Evolutionary conservation across 1,140 invertebrate species (phyloP), one percentile per base, ranked within the genome.

Genomic region (Drosophila navojoa): DNA sequence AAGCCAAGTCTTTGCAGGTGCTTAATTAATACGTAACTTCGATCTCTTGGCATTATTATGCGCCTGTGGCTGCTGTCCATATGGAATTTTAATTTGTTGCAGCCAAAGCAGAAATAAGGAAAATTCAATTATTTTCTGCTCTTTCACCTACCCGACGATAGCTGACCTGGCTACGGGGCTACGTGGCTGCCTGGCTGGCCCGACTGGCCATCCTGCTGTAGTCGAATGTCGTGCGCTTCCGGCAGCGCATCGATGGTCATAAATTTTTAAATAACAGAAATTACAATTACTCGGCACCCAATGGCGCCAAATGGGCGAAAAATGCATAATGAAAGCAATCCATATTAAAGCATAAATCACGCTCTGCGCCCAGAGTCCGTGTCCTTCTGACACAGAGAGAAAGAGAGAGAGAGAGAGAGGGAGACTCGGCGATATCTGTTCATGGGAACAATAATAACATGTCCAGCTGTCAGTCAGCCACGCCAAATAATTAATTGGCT

Each of bases 231-330:
- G 57, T 25, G 45, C 16, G 72, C 55, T 75, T 71, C 67, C 67
- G 54, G 66, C 67, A 32, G 66, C 67, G 49, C 81, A 87, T 82
- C 89, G 79, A 89, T 84, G 82, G 82, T 69, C 79, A 87, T 89
- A 87, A 89, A 87, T 89, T 87, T 89, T 87, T 86, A 82, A 86
- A 86, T 76, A 86, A 86, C 81, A 76, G 82, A 87, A 87, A 87
- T 86, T 86, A 86, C 82, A 86, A 87, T 86, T 86, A 86, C 82
- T 68, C 58, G 67, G 64, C 61, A 44, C 49, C 53, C 61, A 27
- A 35, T 16, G 13, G 19, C 44, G 40, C 57, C 49, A 78, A 78
- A 77, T 79, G 66, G 77, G 38, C 67, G 78, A 86, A 87, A 87
- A 87, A 79, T 82, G 82, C 81, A 86, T 86, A 86, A 87, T 86